Conservation (phyloP, 2,888 invertebrate genomes). For the Laothoe populi region DNA sequence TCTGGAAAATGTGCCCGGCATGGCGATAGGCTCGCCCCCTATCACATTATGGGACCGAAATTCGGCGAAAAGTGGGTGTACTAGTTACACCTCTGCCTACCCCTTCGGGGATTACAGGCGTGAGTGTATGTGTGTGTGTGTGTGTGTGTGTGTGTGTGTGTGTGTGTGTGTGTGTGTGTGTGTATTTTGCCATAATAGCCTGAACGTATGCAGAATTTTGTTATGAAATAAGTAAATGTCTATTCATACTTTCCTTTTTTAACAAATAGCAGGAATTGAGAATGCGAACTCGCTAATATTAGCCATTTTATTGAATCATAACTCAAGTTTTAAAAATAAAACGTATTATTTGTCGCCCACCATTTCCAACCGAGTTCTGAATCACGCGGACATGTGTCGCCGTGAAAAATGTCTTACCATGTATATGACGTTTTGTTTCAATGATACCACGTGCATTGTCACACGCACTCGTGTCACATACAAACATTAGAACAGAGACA, state of each 20-base stretch:
- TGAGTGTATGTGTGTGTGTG: no score
- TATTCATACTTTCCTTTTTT: conserved; percentile 32
- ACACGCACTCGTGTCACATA: conserved; percentile 13
- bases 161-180: no score
- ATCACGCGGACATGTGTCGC: conserved; percentile 53
- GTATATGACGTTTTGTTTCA: conserved; percentile 50
- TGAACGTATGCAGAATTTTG: neutral
- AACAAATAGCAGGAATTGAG: conserved; percentile 35
- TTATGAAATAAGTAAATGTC: conserved; percentile 10
- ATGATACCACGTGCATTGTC: conserved; percentile 43
- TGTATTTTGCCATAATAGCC: neutral
- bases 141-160: no score
- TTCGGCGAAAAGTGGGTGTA: no score
- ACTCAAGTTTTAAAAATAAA: conserved; percentile 68
- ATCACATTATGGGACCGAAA: no score
- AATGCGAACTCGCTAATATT: conserved; percentile 53
- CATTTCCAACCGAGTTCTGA: conserved; percentile 53
- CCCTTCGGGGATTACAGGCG: no score
- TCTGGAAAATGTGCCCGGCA: no score
- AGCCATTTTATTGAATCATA: conserved; percentile 66
- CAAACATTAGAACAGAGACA: neutral
- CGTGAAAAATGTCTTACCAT: conserved; percentile 59
- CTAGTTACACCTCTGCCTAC: no score
- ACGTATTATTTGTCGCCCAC: conserved; percentile 67
- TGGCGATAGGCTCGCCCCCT: no score